Base-by-base conservation (phyloP, 2,888 invertebrate genomes). In the Tubulanus polymorphus region DNA sequence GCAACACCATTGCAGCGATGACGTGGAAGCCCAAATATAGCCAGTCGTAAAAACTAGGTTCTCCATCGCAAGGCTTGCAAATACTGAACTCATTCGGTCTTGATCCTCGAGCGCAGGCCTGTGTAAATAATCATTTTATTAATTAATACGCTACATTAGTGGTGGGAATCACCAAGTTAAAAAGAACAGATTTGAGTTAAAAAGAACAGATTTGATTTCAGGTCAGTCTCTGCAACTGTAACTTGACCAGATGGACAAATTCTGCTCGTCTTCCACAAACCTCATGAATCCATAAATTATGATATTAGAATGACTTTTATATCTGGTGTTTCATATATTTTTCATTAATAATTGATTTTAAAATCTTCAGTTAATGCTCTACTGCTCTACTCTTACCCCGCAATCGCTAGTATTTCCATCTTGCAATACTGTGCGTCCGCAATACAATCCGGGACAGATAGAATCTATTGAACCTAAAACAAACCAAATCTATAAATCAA, bases 21-120 rank as follows among this genome's bases (percentile, higher is more conserved):
- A 89, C 91, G 91, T 96, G 93, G 73, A 96, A 97, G 1, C 92
- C 91, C 25, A 96, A 85, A 76, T 92, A 93, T 46, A 95, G 84
- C 90, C 93, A 93, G 70, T 95, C 95, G 72, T 96, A 95, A 37
- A 91, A 84, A 15, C 86, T 83, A 0, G 92, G 89, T 32, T 83
- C 82, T 53, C 88, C 87, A 1, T 84, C 83, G 72, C 95, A 96
- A 1, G 85, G 85, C 20, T 83, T 79, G 74, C 95, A 93, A 37
- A 88, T 85, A 54, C 88, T 90, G 26, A 64, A 56, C 15, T 53
- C 53, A 45, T 89, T 86, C 3, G 74, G 70, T 48, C 79, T 65
- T 69, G 84, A 92, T 0, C 95, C 94, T 64, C 78, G 61, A 1
- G 73, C 73, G 69, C 80, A 80, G 3, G 79, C 77, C 80, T 79